Percentiles rank a stretch among this genome's conserved stretches.
Evolutionary conservation across 2,797 vertebrate genomes (phyloP).

Genomic region (Sebastes minor): DNA sequence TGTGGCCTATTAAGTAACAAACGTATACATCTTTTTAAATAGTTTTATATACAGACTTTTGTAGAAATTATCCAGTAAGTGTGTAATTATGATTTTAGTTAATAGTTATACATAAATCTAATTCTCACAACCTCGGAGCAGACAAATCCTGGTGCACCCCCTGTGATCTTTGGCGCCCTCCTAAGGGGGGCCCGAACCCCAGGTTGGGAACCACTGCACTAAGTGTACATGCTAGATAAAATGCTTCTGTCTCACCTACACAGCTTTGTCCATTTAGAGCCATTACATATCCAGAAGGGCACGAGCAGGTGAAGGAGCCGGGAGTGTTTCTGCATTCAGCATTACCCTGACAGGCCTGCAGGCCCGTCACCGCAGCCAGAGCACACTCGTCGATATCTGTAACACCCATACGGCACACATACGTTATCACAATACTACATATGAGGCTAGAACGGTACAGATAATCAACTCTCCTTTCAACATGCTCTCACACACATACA

Average conservation of each 20-base stretch:
- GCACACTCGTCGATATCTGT: constrained; percentile 85
- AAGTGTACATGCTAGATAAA: neutral
- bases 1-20: too few species aligned
- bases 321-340: constrained; percentile 79
- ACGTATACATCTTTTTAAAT: too few species aligned
- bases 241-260: constrained; percentile 73
- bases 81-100: too few species aligned
- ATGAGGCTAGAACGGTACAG: too few species aligned
- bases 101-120: too few species aligned
- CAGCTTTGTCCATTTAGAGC: constrained; percentile 75
- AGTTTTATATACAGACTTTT: too few species aligned
- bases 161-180: too few species aligned
- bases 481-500: neutral
- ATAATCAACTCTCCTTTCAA: neutral
- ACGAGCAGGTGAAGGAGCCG: constrained; percentile 82
- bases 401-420: neutral
- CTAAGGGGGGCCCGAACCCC: too few species aligned
- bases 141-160: too few species aligned
- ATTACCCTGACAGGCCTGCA: constrained; percentile 76
- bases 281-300: constrained; percentile 75
- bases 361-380: constrained; percentile 78
- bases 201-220: too few species aligned
- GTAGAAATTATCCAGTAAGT: too few species aligned
- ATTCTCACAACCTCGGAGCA: too few species aligned
- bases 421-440: neutral